These are phyloP conservation scores for Platichthys stellatus DNA, from an alignment of 2,113 vertebrate genomes.

Conservation along the genomic window DNA sequence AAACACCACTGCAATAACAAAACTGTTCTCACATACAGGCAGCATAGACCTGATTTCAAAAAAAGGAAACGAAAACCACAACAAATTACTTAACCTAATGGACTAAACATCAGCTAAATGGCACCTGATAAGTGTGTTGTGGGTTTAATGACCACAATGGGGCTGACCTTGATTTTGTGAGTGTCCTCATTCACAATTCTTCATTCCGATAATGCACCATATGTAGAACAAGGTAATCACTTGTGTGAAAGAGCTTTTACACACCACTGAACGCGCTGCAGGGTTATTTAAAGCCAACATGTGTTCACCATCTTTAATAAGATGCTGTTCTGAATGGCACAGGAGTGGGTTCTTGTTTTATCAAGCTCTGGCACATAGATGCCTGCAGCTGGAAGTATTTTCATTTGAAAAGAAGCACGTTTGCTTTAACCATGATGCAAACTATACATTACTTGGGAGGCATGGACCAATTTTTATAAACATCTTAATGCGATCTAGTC, in stretches of 20 bases:
- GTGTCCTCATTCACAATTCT: neutral
- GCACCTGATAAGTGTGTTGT: neutral
- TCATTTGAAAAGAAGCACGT: neutral
- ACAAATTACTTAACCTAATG: conserved; percentile 11
- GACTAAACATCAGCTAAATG: conserved; percentile 9
- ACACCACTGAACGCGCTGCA: neutral
- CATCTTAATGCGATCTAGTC: conserved; percentile 6
- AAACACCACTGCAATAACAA: neutral
- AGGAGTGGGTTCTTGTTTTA: neutral
- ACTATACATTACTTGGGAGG: neutral
- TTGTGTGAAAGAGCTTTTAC: conserved; percentile 28
- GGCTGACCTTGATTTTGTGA: neutral
- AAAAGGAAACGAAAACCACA: too few species aligned
- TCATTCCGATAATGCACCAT: conserved; percentile 38
- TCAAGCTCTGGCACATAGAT: neutral
- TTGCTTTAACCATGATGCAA: neutral
- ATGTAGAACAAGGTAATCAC: conserved; percentile 9
- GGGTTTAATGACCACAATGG: neutral
- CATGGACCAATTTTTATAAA: neutral
- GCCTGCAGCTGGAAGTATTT: neutral
- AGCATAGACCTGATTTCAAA: too few species aligned
- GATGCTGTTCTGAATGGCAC: neutral
- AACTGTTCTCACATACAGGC: neutral
- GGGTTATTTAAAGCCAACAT: conserved; percentile 17
- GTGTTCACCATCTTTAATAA: neutral